Evolutionary conservation across 1,140 invertebrate genomes (phyloP).

Genomic region (Orchesella cincta): DNA sequence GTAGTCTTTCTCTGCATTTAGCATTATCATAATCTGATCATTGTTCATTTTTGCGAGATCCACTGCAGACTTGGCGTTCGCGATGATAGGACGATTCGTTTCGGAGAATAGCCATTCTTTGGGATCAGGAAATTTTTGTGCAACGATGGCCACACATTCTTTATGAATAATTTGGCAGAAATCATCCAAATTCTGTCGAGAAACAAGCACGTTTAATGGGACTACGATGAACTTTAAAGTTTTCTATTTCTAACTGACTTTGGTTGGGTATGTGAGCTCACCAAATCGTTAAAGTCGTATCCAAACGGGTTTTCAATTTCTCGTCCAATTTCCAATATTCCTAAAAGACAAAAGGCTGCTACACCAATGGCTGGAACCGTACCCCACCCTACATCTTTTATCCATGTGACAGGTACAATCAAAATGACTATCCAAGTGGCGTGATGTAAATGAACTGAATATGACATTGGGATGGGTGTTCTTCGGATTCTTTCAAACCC

Average conservation of each 20-base stretch:
- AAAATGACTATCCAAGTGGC: constrained; percentile 38
- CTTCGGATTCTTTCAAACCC: constrained; percentile 41
- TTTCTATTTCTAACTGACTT: neutral
- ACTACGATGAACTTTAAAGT: neutral
- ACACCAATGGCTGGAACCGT: constrained; percentile 32
- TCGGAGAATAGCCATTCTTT: constrained; percentile 1
- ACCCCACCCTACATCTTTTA: constrained; percentile 4
- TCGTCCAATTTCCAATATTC: neutral
- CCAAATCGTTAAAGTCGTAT: constrained; percentile 18
- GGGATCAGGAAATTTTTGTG: neutral
- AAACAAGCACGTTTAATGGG: neutral
- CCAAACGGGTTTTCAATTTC: constrained; percentile 30
- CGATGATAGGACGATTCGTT: neutral
- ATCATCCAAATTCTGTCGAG: constrained; percentile 19
- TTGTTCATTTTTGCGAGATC: neutral
- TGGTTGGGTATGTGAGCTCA: neutral
- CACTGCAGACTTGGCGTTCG: neutral
- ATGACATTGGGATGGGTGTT: constrained; percentile 42
- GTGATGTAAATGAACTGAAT: constrained; percentile 40
- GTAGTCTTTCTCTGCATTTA: neutral
- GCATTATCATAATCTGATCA: neutral
- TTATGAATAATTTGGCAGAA: constrained; percentile 23
- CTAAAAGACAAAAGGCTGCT: constrained; percentile 11
- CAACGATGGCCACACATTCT: neutral
- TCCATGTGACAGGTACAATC: constrained; percentile 29